Percentiles rank a stretch among this genome's conserved stretches.
Evolutionary conservation across 1,140 invertebrate species (phyloP).

Genomic region (Camponotus pennsylvanicus): DNA sequence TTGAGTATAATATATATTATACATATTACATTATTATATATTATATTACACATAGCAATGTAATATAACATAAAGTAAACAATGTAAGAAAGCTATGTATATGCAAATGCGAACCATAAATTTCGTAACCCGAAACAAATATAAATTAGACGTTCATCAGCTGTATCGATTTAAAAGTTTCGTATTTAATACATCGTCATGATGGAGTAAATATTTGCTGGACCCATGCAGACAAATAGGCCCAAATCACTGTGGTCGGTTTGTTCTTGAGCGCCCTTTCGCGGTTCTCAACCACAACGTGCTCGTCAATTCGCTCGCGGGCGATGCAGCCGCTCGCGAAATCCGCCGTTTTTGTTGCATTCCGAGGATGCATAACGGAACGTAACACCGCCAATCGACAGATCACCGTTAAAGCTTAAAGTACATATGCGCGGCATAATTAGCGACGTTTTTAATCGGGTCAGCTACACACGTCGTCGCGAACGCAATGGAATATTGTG

Average conservation of each 20-base stretch:
- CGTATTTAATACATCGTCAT: neutral
- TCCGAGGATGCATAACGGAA: conserved; percentile 62
- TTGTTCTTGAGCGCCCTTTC: conserved; percentile 28
- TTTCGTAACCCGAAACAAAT: conserved; percentile 7
- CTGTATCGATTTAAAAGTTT: neutral
- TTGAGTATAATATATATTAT: too few species aligned
- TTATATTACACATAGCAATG: neutral
- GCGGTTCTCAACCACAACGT: conserved; percentile 26
- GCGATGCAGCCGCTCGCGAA: conserved; percentile 18
- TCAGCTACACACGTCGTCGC: neutral
- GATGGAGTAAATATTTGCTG: conserved; percentile 35
- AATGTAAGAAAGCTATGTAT: neutral
- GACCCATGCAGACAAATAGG: neutral
- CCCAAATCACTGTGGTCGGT: conserved; percentile 39
- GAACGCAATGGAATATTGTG: neutral
- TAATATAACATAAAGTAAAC: neutral
- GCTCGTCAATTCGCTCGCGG: conserved; percentile 12
- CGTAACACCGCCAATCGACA: conserved; percentile 38
- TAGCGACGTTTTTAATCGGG: conserved; percentile 53
- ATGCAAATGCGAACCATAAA: neutral
- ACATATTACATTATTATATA: too few species aligned
- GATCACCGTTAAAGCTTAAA: conserved; percentile 67
- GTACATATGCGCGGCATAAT: conserved; percentile 54
- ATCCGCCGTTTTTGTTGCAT: conserved; percentile 51
- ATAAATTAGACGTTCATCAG: neutral